phyloP scores from a whole-genome alignment of 2,888 invertebrate genomes.

The Drosophila bunnanda region DNA sequence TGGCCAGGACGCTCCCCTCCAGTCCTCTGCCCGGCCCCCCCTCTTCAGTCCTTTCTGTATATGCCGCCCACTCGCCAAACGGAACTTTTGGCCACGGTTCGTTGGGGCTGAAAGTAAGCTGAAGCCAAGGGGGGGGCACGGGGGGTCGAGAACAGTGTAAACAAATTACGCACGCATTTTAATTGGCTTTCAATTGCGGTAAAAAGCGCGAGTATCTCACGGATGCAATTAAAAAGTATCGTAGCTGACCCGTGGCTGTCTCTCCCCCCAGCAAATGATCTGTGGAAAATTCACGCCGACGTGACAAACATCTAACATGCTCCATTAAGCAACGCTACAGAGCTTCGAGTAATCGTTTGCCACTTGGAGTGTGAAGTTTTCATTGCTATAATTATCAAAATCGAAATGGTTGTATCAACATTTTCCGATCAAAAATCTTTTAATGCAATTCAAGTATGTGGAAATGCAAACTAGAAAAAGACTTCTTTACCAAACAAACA shows the following conservation, averaged over 20 bases:
- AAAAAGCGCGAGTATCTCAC: conserved; percentile 37
- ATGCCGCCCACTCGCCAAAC: conserved; percentile 5
- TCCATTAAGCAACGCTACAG: conserved; percentile 52
- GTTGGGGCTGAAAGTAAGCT: conserved; percentile 71
- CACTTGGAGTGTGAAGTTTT: background rate
- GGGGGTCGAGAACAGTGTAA: conserved; percentile 53
- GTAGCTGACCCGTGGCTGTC: conserved; percentile 29
- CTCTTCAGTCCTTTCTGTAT: background rate
- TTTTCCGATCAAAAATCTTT: too few species aligned
- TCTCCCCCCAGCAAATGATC: conserved; percentile 32
- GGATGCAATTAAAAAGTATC: conserved; percentile 55
- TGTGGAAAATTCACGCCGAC: conserved; percentile 42
- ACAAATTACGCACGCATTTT: conserved; percentile 74
- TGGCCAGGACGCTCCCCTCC: conserved; percentile 44
- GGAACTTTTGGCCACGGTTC: conserved; percentile 66
- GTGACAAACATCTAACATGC: conserved; percentile 65
- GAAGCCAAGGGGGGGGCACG: conserved; percentile 20
- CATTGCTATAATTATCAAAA: background rate
- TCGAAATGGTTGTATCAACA: background rate
- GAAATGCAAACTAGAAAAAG: background rate
- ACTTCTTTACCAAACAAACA: background rate
- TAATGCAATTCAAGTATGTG: background rate
- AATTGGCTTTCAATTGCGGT: conserved; percentile 65
- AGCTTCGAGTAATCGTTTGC: background rate
- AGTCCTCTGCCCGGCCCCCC: background rate